A percentile compares a stretch with the other conserved stretches of the same genome.
phyloP scores from a whole-genome alignment of 2,888 invertebrate species.

The Galerucella calmariensis region DNA sequence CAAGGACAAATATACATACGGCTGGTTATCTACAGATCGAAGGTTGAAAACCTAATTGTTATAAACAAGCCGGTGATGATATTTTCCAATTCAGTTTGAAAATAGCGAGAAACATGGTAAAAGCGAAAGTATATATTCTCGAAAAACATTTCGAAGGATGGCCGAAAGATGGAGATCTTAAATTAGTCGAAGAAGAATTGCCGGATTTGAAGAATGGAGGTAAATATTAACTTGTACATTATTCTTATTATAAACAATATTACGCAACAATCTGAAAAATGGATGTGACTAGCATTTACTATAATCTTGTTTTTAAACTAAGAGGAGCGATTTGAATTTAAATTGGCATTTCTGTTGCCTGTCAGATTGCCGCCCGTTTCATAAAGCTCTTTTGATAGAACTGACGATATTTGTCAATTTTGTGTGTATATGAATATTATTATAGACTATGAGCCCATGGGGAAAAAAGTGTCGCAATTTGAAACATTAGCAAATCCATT shows the following conservation, averaged over 20 bases:
- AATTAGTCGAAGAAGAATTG: conserved; percentile 75
- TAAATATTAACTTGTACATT: conserved; percentile 53
- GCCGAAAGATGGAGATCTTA: conserved; percentile 74
- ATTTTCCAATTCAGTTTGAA: neutral
- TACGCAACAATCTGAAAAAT: neutral
- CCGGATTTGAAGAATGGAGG: conserved; percentile 76
- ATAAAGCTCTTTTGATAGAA: too few relatives aligned
- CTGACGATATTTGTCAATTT: too few relatives aligned
- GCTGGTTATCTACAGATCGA: neutral
- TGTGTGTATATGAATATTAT: too few relatives aligned
- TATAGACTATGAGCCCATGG: too few relatives aligned
- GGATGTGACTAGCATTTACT: neutral
- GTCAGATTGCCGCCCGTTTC: too few relatives aligned
- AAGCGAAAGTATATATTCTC: conserved; percentile 71
- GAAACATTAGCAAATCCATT: too few relatives aligned
- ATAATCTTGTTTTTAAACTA: too few relatives aligned
- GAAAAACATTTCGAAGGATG: conserved; percentile 74
- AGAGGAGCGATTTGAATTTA: too few relatives aligned
- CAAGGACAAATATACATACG: neutral
- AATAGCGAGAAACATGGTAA: conserved; percentile 45
- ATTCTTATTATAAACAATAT: too few relatives aligned
- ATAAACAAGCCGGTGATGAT: neutral
- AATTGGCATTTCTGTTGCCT: too few relatives aligned
- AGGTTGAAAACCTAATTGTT: neutral
- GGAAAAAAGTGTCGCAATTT: too few relatives aligned